phyloP scores from a whole-genome alignment of 2,888 invertebrate genomes.

The Coelopa pilipes region DNA sequence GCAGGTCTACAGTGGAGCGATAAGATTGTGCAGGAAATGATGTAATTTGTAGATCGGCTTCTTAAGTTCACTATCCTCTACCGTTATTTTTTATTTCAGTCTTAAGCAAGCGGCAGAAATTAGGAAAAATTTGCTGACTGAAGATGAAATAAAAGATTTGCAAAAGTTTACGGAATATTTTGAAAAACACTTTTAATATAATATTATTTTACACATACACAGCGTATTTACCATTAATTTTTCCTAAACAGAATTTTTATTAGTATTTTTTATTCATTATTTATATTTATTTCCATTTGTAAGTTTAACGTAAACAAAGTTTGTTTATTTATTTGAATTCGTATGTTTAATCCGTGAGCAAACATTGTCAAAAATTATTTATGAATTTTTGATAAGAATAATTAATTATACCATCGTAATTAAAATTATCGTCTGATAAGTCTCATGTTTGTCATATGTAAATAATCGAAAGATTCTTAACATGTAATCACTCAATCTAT shows the following conservation, averaged over 20 bases:
- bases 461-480: background rate
- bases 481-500: background rate
- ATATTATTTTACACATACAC: background rate
- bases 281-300: background rate
- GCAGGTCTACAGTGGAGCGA: slow-evolving; percentile 40
- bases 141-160: background rate
- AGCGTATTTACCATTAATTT: too few species aligned
- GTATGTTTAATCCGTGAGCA: too few species aligned
- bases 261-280: background rate
- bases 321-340: too few species aligned
- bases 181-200: background rate
- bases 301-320: background rate
- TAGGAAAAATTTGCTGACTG: slow-evolving; percentile 2
- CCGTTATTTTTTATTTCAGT: background rate
- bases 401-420: slow-evolving; percentile 9
- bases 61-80: background rate
- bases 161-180: slow-evolving; percentile 19
- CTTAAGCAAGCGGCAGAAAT: slow-evolving; percentile 14
- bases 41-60: slow-evolving; percentile 37
- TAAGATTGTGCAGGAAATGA: slow-evolving; percentile 37
- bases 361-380: slow-evolving; percentile 2
- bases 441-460: background rate
- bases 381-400: slow-evolving; percentile 10
- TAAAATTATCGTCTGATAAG: slow-evolving; percentile 5
- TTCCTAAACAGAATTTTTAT: background rate